Percentiles rank a stretch among this genome's conserved stretches.
phyloP scores from a whole-genome alignment of 2,888 invertebrate species.

The Itoplectis maculator region DNA sequence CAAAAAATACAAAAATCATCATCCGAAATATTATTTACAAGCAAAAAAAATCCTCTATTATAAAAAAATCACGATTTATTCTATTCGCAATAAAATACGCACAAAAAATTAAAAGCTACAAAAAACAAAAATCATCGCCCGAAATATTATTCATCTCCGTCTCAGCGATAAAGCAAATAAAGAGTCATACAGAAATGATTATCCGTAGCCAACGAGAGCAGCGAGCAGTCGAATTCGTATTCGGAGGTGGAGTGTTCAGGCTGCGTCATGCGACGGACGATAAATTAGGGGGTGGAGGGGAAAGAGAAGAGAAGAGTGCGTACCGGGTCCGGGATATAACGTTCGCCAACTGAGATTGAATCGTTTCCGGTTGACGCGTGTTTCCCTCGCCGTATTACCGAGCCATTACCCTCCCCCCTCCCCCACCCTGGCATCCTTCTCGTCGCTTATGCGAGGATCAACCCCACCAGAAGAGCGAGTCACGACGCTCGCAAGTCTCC shows the following conservation, averaged over 20 bases:
- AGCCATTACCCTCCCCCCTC: constrained; percentile 78
- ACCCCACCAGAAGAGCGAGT: constrained; percentile 55
- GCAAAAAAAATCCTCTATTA: not conserved
- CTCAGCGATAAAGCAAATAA: not conserved
- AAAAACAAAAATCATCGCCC: no score
- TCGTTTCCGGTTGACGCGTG: constrained; percentile 83
- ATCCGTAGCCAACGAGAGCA: not conserved
- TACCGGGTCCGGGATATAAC: constrained; percentile 60
- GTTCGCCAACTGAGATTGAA: constrained; percentile 78
- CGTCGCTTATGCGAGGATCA: constrained; percentile 37
- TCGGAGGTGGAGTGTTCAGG: constrained; percentile 68
- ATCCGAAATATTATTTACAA: not conserved
- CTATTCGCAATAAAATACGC: no score
- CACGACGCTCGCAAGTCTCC: constrained; percentile 51
- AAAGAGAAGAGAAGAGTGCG: no score
- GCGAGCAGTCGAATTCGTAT: constrained; percentile 2
- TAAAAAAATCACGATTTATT: no score
- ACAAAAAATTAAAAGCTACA: no score
- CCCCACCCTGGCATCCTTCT: not conserved
- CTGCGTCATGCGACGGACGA: constrained; percentile 79
- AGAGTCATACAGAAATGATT: constrained; percentile 1
- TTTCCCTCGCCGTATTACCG: constrained; percentile 81
- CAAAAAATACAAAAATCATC: no score
- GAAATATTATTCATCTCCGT: not conserved
- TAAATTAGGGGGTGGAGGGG: constrained; percentile 83